Base-by-base conservation (phyloP, 1,140 invertebrate genomes). In the Caenorhabditis tropicalis region DNA sequence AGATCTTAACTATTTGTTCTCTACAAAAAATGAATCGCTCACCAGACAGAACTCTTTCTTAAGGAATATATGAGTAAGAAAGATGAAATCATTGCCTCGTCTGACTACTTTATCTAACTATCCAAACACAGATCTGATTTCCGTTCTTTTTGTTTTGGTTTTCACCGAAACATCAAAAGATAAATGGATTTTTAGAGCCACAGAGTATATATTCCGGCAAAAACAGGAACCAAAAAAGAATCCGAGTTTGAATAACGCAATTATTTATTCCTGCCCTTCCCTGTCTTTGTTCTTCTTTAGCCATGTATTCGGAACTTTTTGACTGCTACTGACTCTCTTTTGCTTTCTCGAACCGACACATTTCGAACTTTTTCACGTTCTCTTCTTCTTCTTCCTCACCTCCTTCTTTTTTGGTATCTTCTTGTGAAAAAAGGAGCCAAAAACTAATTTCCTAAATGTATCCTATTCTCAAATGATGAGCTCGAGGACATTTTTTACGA, bases 391-490 rank as follows among this genome's bases (percentile, higher is more conserved):
- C 7, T n/a, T 36, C 21, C 7, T n/a, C n/a, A n/a, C n/a, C n/a
- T n/a, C n/a, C n/a, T n/a, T n/a, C n/a, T n/a, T n/a, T 33, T 6
- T 21, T 27, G 10, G 10, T 12, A 27, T 10, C 7, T 12, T 56
- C 21, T 24, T 21, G 21, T n/a, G 21, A 51, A 56, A 56, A 27
- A 65, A 65, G n/a, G 31, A 65, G 31, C 31, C 31, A 74, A 46
- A 74, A 74, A 74, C 65, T 74, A 74, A 74, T 74, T 74, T 74
- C 15, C 36, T 74, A 46, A 74, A 43, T 74, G 65, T 43, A 65
- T 36, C 29, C 58, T 56, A 56, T 56, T 56, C 27, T 56, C 15
- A 19, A 43, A 46, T 33, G 36, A 74, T 74, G 65, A 43, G 36
- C 19, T 43, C n/a, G 24, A 12, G 36, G 7, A 36, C 29, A 7